A percentile compares a stretch with the other conserved stretches of the same genome.
Conservation (phyloP, 2,888 invertebrate species). For the Electrophaes corylata region DNA sequence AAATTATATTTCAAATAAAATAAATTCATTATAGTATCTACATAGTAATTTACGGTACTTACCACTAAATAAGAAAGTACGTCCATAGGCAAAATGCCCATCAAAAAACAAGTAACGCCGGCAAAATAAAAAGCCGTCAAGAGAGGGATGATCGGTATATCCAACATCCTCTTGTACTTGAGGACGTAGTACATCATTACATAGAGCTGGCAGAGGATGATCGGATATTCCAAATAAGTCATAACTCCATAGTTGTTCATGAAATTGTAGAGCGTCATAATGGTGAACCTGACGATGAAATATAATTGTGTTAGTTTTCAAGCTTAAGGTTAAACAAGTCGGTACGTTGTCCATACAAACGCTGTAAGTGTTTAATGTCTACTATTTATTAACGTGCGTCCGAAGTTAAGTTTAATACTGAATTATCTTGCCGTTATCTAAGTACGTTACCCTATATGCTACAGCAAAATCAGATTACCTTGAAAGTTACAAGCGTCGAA, state of each 20-base stretch:
- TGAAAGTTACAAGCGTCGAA: no score
- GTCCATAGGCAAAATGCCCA: conserved; percentile 69
- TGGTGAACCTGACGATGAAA: conserved; percentile 87
- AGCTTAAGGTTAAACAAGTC: no score
- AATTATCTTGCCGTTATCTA: no score
- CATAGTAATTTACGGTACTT: conserved; percentile 58
- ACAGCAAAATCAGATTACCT: no score
- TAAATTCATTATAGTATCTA: background rate
- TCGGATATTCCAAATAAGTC: conserved; percentile 93
- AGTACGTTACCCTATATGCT: no score
- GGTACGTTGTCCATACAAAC: no score
- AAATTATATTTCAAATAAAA: conserved; percentile 7
- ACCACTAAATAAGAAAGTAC: conserved; percentile 87
- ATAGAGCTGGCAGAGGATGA: conserved; percentile 90
- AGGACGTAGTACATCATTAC: conserved; percentile 89
- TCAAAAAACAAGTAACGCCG: conserved; percentile 51
- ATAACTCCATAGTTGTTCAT: conserved; percentile 88
- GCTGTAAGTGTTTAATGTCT: no score
- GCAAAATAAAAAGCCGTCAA: conserved; percentile 60
- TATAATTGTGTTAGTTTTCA: no score
- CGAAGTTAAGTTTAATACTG: no score
- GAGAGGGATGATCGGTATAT: conserved; percentile 59
- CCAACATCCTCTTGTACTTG: conserved; percentile 86
- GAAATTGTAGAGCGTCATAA: conserved; percentile 92
- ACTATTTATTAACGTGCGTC: no score